Evolutionary conservation across 2,113 vertebrate species (phyloP).

Genomic region (Perca schrenkii): DNA sequence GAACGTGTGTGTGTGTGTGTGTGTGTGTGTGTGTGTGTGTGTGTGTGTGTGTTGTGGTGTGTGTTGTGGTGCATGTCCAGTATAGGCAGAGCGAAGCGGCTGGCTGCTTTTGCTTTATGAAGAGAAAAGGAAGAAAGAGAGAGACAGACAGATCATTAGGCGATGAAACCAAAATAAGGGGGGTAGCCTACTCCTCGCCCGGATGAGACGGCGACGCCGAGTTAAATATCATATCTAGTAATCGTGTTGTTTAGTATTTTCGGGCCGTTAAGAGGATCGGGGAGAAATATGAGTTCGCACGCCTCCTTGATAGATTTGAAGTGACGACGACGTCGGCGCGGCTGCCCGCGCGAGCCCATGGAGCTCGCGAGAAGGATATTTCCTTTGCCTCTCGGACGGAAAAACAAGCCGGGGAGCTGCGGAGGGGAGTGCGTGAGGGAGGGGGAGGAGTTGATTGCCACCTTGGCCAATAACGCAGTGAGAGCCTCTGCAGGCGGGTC

Average conservation of each 20-base stretch:
- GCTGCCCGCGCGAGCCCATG: constrained; percentile 65
- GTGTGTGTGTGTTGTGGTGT: neutral
- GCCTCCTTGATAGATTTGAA: constrained; percentile 73
- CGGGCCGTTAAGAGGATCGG: constrained; percentile 69
- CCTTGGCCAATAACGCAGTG: constrained; percentile 72
- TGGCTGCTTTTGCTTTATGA: constrained; percentile 12
- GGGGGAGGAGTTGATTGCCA: neutral
- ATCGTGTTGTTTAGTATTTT: constrained; percentile 68
- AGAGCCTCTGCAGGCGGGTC: constrained; percentile 44
- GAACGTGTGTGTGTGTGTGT: constrained; percentile 14
- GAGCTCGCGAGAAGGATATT: constrained; percentile 78
- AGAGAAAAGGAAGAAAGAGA: constrained; percentile 34
- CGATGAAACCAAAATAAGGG: constrained; percentile 57
- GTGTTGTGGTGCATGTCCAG: constrained; percentile 1
- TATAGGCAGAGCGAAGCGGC: neutral
- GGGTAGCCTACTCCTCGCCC: constrained; percentile 20
- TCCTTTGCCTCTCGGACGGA: constrained; percentile 80
- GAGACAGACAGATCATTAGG: constrained; percentile 10
- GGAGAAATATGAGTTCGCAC: constrained; percentile 77
- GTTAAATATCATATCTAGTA: constrained; percentile 77
- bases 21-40: constrained; percentile 29
- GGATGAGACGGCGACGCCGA: constrained; percentile 38
- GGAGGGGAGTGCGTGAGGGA: neutral
- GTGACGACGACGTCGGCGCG: constrained; percentile 60
- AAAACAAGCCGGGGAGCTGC: constrained; percentile 73